These are phyloP conservation scores for Nasonovia ribisnigri DNA, from an alignment of 2,888 invertebrate genomes.

Conservation along the genomic window DNA sequence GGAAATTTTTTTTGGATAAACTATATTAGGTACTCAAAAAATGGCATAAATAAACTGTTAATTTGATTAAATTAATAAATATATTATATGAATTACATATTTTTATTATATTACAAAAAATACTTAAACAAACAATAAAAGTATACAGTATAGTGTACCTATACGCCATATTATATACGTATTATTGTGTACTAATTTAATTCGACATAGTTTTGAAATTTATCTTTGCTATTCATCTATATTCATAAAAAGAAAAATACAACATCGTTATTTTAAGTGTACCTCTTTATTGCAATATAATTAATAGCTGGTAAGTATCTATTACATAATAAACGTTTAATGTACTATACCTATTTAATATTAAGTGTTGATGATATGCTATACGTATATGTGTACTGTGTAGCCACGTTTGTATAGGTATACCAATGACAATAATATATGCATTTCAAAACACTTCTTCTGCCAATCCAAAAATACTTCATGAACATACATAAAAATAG, in stretches of 20 bases:
- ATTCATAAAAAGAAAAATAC: neutral
- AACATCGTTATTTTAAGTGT: neutral
- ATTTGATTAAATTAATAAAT: neutral
- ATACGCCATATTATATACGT: neutral
- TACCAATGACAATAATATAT: slow-evolving; percentile 4
- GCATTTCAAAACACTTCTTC: slow-evolving; percentile 38
- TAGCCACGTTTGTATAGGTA: neutral
- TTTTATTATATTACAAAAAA: neutral
- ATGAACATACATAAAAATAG: slow-evolving; percentile 42
- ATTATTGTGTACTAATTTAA: neutral
- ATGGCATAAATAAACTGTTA: neutral
- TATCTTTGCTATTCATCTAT: neutral
- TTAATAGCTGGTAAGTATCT: neutral
- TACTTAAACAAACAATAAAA: neutral
- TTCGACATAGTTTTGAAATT: neutral
- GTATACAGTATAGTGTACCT: neutral
- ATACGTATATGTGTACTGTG: neutral
- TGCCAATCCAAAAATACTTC: slow-evolving; percentile 60
- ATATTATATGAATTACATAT: neutral
- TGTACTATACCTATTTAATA: neutral
- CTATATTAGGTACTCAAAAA: neutral
- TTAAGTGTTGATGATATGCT: neutral
- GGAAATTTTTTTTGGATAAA: neutral
- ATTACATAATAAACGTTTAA: neutral
- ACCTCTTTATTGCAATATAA: neutral